These are phyloP conservation scores for Palythoa grandis DNA, from an alignment of 92 coral and sea anemone genomes.

Conservation along the genomic window DNA sequence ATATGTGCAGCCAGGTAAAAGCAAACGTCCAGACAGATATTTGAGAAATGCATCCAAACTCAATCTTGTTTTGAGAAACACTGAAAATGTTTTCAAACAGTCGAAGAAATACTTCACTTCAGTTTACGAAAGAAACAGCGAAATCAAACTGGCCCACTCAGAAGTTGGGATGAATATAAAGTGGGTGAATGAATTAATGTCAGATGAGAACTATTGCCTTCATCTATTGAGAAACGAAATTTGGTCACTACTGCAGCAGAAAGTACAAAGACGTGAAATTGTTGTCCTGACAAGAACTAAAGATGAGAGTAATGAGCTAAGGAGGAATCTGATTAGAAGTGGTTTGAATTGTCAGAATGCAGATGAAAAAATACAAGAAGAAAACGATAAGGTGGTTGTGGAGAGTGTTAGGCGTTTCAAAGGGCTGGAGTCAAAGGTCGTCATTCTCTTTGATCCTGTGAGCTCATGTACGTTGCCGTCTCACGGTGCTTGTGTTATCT, in stretches of 20 bases:
- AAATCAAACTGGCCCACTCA: conserved; percentile 39
- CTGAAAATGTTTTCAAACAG: conserved; percentile 42
- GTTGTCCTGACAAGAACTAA: conserved; percentile 38
- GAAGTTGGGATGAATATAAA: conserved; percentile 34
- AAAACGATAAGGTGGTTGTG: not conserved
- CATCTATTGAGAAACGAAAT: not conserved
- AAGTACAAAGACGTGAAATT: conserved; percentile 40
- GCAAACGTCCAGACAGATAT: not conserved
- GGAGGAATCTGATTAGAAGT: not conserved
- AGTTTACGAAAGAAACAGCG: not conserved
- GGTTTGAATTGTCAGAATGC: conserved; percentile 21
- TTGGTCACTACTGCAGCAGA: not conserved
- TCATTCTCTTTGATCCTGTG: conserved; percentile 53
- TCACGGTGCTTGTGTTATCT: conserved; percentile 60
- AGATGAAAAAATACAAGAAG: not conserved
- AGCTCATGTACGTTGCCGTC: conserved; percentile 61
- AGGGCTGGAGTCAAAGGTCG: conserved; percentile 67
- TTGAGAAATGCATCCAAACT: conserved; percentile 29
- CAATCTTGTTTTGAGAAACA: conserved; percentile 50
- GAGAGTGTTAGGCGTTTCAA: conserved; percentile 68
- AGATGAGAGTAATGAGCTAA: not conserved
- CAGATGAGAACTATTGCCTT: not conserved
- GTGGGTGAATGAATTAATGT: conserved; percentile 23
- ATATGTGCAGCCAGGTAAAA: conserved; percentile 36
- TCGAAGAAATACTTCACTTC: conserved; percentile 51